Base-by-base conservation (phyloP, 2,113 vertebrate species). In the Gavialis gangeticus region DNA sequence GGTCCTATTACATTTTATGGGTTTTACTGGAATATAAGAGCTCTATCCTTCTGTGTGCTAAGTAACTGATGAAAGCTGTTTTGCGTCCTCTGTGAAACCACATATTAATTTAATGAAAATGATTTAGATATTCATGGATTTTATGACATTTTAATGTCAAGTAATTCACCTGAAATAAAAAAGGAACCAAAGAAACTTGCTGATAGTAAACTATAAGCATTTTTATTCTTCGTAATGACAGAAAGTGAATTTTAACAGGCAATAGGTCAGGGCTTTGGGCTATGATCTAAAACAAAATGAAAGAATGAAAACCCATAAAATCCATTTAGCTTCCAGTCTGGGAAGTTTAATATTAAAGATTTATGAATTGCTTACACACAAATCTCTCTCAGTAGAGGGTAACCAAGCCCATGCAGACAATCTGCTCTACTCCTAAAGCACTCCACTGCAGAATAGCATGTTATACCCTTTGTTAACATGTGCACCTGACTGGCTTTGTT, bases 1-100 rank as follows among this genome's bases (percentile, higher is more conserved):
- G 76, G 22, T 82, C 91, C 54, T 34, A 54, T 82, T 76, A 81
- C 11, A 67, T 94, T 84, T 19, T 9, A 73, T 54, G 79, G 2
- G 28, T 46, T 82, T 77, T 90, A 46, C 63, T 27, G 19, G 62
- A 82, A 66, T 80, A 16, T 0, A 3, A 67, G 59, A 91, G 28
- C 73, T 89, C 71, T 80, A 46, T 85, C 24, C 69, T 92, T 79
- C 67, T 67, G 84, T 69, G 85, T 22, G 27, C 78, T 83, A 56
- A 66, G 76, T 82, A 30, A 34, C 75, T 84, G 46, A 28, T 83
- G 77, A 14, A 79, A 79, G 63, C 0, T 25, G 17, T 25, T 34
- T n/a, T 34, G 15, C 30, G 66, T 10, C 34, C 66, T 88, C 83
- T 84, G 75, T 80, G 16, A n/a, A 78, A 86, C 46, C 15, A 78